Evolutionary conservation across 2,888 invertebrate genomes (phyloP).

Genomic region (Pristionchus maxplancki): DNA sequence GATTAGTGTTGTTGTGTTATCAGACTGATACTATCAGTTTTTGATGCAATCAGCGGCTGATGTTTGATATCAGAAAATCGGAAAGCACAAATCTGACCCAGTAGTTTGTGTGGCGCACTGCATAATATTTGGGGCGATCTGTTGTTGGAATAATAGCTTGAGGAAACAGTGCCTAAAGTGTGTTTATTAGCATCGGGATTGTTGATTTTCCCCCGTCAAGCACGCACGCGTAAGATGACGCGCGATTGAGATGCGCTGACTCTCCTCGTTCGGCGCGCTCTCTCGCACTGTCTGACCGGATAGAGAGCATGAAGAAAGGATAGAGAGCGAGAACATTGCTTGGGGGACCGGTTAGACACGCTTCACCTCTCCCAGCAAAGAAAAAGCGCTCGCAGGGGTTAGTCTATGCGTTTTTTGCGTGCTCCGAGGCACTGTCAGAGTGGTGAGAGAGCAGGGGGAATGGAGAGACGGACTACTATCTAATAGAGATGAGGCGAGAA

Average conservation of each 20-base stretch:
- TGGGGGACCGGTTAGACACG: constrained; percentile 13
- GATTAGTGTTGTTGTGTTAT: too few relatives aligned
- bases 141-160: too few relatives aligned
- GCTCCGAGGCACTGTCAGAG: not conserved
- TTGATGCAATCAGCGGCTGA: too few relatives aligned
- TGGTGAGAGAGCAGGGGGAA: not conserved
- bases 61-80: too few relatives aligned
- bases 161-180: too few relatives aligned
- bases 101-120: too few relatives aligned
- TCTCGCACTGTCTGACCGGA: too few relatives aligned
- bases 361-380: not conserved
- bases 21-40: too few relatives aligned
- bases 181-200: not conserved
- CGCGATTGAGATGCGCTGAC: not conserved
- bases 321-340: too few relatives aligned
- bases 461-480: not conserved
- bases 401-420: not conserved
- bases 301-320: too few relatives aligned
- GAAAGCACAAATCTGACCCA: too few relatives aligned
- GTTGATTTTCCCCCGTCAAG: not conserved
- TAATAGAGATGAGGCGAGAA: not conserved
- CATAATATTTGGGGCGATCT: too few relatives aligned
- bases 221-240: not conserved
- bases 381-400: not conserved
- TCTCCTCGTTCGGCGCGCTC: not conserved